Evolutionary conservation across 2,797 vertebrate species (phyloP).

Genomic region (Pipistrellus pipistrellus): DNA sequence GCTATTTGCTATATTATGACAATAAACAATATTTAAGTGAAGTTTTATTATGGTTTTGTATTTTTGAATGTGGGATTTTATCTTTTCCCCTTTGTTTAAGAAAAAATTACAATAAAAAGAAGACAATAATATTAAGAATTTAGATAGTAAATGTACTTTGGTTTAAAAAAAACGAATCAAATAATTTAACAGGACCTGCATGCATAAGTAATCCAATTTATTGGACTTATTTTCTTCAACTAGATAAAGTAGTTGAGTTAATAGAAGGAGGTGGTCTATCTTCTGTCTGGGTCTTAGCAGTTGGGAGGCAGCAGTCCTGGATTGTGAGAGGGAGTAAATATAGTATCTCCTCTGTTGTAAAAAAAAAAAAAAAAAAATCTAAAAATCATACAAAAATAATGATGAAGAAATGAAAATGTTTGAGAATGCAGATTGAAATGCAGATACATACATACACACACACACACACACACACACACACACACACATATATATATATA

Average conservation of each 20-base stretch:
- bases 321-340: not conserved
- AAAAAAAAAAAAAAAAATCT: not conserved
- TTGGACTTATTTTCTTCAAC: not conserved
- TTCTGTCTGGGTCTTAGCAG: not conserved
- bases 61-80: not conserved
- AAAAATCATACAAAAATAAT: not conserved
- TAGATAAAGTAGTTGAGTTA: not conserved
- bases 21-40: not conserved
- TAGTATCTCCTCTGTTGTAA: not conserved
- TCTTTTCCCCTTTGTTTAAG: not conserved
- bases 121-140: not conserved
- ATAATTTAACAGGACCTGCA: not conserved
- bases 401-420: not conserved
- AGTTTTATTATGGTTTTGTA: not conserved
- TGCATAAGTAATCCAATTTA: not conserved
- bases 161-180: conserved; percentile 13
- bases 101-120: conserved; percentile 35
- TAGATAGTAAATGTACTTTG: not conserved
- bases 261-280: not conserved
- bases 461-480: too few relatives aligned
- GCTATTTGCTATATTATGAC: not conserved
- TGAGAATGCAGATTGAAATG: not conserved
- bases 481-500: too few relatives aligned
- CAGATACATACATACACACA: too few relatives aligned
- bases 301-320: too few relatives aligned